Evolutionary conservation across 2,797 vertebrate species (phyloP).

Genomic region (Gymnothorax reevesii): DNA sequence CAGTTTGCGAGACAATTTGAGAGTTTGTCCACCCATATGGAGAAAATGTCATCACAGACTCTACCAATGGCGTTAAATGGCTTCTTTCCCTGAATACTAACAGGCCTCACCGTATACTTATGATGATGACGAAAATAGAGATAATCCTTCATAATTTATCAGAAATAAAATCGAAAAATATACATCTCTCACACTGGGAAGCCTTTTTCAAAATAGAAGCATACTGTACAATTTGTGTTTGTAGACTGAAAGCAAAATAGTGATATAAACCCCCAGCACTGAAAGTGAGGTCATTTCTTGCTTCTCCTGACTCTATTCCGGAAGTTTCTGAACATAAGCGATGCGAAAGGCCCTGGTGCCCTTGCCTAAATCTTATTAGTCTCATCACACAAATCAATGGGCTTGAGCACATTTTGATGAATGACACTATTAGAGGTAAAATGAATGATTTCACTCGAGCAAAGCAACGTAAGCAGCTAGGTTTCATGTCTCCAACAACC

Average conservation of each 20-base stretch:
- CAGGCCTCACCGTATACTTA: not conserved
- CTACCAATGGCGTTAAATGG: no score
- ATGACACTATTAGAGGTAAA: slow-evolving; percentile 91
- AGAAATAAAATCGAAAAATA: not conserved
- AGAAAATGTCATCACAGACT: no score
- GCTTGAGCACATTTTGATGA: slow-evolving; percentile 87
- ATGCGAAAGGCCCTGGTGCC: slow-evolving; percentile 33
- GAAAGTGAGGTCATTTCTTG: not conserved
- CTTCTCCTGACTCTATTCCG: not conserved
- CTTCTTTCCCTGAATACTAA: no score
- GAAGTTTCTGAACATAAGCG: slow-evolving; percentile 9
- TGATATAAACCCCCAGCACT: not conserved
- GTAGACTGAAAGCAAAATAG: not conserved
- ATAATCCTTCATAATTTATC: not conserved
- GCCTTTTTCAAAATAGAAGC: not conserved
- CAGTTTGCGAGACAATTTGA: no score
- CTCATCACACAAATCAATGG: slow-evolving; percentile 76
- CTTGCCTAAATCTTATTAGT: slow-evolving; percentile 67
- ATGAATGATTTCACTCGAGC: slow-evolving; percentile 87
- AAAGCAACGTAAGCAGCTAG: slow-evolving; percentile 73
- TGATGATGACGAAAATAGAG: not conserved
- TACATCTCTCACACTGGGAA: not conserved
- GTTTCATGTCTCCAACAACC: slow-evolving; percentile 71
- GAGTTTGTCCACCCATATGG: no score
- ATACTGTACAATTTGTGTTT: not conserved